Evolutionary conservation across 2,888 invertebrate genomes (phyloP).

Genomic region (Sphaeridia pumilis): DNA sequence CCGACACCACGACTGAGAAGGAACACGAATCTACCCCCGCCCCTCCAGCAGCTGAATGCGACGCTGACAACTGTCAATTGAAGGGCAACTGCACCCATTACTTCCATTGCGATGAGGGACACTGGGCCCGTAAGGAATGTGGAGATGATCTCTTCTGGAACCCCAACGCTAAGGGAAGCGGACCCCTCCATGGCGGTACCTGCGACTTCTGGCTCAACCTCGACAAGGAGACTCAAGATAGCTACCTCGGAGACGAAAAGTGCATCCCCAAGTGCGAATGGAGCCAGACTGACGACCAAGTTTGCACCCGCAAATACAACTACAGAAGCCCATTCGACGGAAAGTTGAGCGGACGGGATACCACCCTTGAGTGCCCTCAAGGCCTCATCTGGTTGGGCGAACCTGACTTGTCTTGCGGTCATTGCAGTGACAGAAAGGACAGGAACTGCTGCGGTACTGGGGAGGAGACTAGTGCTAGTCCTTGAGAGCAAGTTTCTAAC

Average conservation of each 20-base stretch:
- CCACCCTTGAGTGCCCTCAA: not conserved
- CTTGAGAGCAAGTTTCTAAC: no score
- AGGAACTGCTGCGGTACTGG: no score
- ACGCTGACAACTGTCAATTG: slow-evolving; percentile 1
- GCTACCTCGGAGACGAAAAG: not conserved
- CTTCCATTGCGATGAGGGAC: not conserved
- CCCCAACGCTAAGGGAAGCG: not conserved
- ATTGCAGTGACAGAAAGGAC: not conserved
- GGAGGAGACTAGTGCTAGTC: no score
- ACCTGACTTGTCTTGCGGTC: not conserved
- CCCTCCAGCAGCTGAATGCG: no score
- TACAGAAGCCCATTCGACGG: not conserved
- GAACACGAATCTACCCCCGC: not conserved
- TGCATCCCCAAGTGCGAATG: slow-evolving; percentile 6
- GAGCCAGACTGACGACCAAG: not conserved
- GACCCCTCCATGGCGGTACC: slow-evolving; percentile 2
- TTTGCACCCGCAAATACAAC: slow-evolving; percentile 3
- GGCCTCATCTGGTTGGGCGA: not conserved
- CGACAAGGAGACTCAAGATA: not conserved
- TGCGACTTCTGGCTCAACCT: slow-evolving; percentile 8
- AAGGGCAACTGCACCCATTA: not conserved
- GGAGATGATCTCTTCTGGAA: slow-evolving; percentile 7
- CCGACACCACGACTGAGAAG: not conserved
- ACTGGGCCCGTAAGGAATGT: not conserved
- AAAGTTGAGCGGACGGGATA: not conserved